Percentiles rank a stretch among this genome's conserved stretches.
Conservation (phyloP, 1,140 invertebrate species). For the Drosophila pandora region DNA sequence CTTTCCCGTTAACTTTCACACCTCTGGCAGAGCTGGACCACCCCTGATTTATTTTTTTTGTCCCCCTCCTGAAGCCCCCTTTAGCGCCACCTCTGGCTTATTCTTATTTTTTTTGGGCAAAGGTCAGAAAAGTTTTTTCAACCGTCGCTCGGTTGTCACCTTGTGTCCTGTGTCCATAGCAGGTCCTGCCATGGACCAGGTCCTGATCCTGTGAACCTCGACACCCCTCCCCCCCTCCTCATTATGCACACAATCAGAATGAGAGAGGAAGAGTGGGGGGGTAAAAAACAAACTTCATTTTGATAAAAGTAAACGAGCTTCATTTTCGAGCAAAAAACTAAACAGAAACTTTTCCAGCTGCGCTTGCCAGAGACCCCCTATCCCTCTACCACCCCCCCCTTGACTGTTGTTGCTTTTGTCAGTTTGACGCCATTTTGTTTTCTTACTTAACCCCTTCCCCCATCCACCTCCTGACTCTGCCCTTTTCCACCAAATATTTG, state of each 20-base stretch:
- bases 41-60: too few species aligned
- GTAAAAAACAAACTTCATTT: conserved; percentile 59
- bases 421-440: conserved; percentile 71
- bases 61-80: not conserved
- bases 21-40: conserved; percentile 16
- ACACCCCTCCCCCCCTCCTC: conserved; percentile 9
- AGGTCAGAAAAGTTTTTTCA: conserved; percentile 65
- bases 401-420: conserved; percentile 51
- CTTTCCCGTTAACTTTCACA: conserved; percentile 69
- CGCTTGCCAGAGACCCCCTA: conserved; percentile 11
- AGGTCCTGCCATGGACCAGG: conserved; percentile 15
- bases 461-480: not conserved
- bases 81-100: not conserved
- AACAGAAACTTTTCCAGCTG: conserved; percentile 58
- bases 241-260: conserved; percentile 58
- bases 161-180: conserved; percentile 15
- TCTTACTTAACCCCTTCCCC: conserved; percentile 52
- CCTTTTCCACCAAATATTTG: conserved; percentile 49
- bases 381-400: too few species aligned
- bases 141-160: not conserved
- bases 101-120: conserved; percentile 16
- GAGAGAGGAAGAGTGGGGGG: conserved; percentile 13
- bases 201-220: conserved; percentile 11
- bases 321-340: conserved; percentile 54
- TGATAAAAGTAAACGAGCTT: conserved; percentile 71